Evolutionary conservation across 2,113 vertebrate genomes (phyloP).

Genomic region (Peromyscus maniculatus): DNA sequence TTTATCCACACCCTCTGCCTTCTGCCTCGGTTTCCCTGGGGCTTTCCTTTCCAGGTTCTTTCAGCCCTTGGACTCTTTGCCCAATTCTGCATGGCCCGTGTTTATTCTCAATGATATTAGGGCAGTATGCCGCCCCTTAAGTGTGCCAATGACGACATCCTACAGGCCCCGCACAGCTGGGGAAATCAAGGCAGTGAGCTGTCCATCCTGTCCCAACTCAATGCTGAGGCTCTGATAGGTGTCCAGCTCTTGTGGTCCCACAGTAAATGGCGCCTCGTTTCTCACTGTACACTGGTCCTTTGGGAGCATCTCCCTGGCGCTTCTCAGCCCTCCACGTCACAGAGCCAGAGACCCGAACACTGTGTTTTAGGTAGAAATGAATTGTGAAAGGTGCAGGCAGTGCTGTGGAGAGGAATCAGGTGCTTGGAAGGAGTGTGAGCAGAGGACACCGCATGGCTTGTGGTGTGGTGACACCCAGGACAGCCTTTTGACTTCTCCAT

Average conservation of each 20-base stretch:
- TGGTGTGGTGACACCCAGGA: accelerated
- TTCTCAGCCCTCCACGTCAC: background rate
- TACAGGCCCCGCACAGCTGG: accelerated
- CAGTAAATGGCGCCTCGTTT: background rate
- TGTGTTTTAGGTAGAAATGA: background rate
- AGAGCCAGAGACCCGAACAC: accelerated
- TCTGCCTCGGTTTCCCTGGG: background rate
- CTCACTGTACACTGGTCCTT: background rate
- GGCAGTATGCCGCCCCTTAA: accelerated
- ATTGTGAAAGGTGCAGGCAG: accelerated
- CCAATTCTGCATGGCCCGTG: background rate
- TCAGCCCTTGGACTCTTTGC: background rate
- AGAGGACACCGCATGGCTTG: accelerated
- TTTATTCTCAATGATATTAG: background rate
- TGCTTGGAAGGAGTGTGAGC: background rate
- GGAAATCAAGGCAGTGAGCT: no score
- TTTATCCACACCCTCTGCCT: background rate
- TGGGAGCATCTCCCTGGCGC: background rate
- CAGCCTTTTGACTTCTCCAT: background rate
- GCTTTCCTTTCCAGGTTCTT: background rate
- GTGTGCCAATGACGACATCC: accelerated
- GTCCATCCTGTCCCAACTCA: background rate
- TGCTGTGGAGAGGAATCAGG: no score
- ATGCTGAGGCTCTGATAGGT: background rate
- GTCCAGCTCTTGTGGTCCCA: accelerated